Percentiles rank a stretch among this genome's conserved stretches.
phyloP scores from a whole-genome alignment of 2,888 invertebrate species.

The Chrysina gloriosa region DNA sequence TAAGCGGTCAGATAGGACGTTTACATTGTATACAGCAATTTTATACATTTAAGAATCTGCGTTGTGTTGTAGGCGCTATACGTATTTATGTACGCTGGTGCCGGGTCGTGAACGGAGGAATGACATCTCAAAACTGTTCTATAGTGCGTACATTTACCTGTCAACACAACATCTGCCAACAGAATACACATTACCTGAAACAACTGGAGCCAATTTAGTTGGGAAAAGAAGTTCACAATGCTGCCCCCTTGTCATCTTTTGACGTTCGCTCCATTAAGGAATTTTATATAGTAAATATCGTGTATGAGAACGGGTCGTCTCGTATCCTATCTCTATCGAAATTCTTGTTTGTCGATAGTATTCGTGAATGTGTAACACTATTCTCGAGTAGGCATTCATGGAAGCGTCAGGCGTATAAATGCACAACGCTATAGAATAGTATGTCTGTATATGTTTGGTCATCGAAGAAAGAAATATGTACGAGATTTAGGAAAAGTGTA shows the following conservation, averaged over 20 bases:
- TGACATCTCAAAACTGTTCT: slow-evolving; percentile 56
- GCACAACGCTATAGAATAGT: too few species aligned
- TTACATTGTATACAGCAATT: slow-evolving; percentile 60
- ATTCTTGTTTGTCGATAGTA: slow-evolving; percentile 4
- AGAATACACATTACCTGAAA: slow-evolving; percentile 58
- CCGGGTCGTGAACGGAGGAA: slow-evolving; percentile 47
- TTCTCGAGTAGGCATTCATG: background rate
- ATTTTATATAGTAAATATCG: slow-evolving; percentile 52
- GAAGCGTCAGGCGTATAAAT: too few species aligned
- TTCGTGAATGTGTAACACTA: slow-evolving; percentile 11
- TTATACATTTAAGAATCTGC: slow-evolving; percentile 59
- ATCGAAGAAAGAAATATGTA: too few species aligned
- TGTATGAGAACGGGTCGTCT: slow-evolving; percentile 45
- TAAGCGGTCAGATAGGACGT: slow-evolving; percentile 53
- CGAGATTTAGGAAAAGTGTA: too few species aligned
- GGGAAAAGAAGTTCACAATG: slow-evolving; percentile 52
- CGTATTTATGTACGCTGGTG: slow-evolving; percentile 21
- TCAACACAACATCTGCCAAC: slow-evolving; percentile 56
- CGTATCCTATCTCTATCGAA: slow-evolving; percentile 34
- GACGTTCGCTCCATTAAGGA: slow-evolving; percentile 53
- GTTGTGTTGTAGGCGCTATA: slow-evolving; percentile 28
- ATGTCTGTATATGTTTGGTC: too few species aligned
- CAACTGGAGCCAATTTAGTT: slow-evolving; percentile 62
- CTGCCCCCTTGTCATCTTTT: slow-evolving; percentile 54
- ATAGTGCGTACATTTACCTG: slow-evolving; percentile 54